Evolutionary conservation across 23 tunicate species (phyloP).

Genomic region (Trididemnum nubilum): DNA sequence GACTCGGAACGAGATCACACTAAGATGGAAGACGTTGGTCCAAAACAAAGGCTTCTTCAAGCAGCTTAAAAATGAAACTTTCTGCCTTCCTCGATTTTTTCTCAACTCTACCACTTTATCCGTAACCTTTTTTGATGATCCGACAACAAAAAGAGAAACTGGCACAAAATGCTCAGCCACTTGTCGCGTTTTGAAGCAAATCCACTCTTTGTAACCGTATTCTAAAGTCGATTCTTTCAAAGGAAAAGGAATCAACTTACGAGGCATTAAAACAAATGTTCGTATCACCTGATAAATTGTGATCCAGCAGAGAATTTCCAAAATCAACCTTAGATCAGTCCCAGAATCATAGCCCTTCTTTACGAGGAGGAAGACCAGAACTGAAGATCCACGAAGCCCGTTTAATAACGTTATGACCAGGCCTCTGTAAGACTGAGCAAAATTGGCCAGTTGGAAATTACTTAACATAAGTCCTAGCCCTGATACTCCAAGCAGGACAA

Average conservation of each 20-base stretch:
- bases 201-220: constrained; percentile 21
- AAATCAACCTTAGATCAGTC: constrained; percentile 7
- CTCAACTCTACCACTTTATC: neutral
- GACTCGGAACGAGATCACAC: constrained; percentile 2
- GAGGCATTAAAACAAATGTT: constrained; percentile 52
- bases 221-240: neutral
- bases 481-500: constrained; percentile 37
- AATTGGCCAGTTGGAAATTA: constrained; percentile 52
- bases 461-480: constrained; percentile 39
- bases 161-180: neutral
- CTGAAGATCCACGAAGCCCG: constrained; percentile 45
- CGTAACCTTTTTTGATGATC: neutral
- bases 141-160: neutral
- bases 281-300: constrained; percentile 44
- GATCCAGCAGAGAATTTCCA: constrained; percentile 13
- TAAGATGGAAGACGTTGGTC: constrained; percentile 34
- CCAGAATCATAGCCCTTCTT: constrained; percentile 47
- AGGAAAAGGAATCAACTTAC: constrained; percentile 39
- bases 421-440: constrained; percentile 30
- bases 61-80: constrained; percentile 1
- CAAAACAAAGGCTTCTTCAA: constrained; percentile 23
- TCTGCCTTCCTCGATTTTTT: neutral
- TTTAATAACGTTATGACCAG: constrained; percentile 38
- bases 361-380: constrained; percentile 36
- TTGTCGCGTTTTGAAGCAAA: constrained; percentile 5